phyloP scores from a whole-genome alignment of 2,797 vertebrate species.

The Mus caroli region DNA sequence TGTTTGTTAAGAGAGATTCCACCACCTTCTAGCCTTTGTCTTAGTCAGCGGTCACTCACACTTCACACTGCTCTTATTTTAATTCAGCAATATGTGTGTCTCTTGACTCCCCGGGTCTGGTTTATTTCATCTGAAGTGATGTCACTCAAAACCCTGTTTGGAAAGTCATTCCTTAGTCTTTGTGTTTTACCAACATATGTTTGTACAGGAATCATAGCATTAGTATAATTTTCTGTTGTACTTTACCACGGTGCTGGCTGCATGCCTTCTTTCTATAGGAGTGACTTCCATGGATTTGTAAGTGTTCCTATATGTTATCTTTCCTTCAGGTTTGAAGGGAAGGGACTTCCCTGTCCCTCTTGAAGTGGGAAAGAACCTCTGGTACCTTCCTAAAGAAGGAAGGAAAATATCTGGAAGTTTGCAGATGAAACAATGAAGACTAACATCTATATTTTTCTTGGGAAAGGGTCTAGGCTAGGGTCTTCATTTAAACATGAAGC shows the following conservation, averaged over 20 bases:
- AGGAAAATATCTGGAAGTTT: constrained; percentile 42
- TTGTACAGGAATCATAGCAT: constrained; percentile 17
- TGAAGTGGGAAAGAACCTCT: not conserved
- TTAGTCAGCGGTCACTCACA: not conserved
- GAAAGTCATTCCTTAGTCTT: constrained; percentile 12
- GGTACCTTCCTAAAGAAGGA: not conserved
- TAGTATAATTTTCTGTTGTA: constrained; percentile 5
- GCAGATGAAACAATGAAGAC: constrained; percentile 44
- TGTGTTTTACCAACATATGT: not conserved
- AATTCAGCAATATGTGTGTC: rapidly evolving
- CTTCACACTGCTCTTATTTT: not conserved
- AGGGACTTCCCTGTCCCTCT: not conserved
- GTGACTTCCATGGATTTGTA: constrained; percentile 40
- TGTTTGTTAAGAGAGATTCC: not conserved
- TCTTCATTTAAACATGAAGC: constrained; percentile 43
- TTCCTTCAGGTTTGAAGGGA: constrained; percentile 17
- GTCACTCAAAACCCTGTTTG: not conserved
- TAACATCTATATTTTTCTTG: constrained; percentile 24
- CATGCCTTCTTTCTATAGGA: constrained; percentile 53
- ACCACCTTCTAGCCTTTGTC: not conserved
- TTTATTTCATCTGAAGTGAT: not conserved
- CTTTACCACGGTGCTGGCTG: not conserved
- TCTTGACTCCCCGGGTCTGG: not conserved
- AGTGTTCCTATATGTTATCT: constrained; percentile 7
- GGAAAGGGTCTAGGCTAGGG: not conserved